Conservation (phyloP, 2,113 vertebrate species). For the Triplophysa tibetana region DNA sequence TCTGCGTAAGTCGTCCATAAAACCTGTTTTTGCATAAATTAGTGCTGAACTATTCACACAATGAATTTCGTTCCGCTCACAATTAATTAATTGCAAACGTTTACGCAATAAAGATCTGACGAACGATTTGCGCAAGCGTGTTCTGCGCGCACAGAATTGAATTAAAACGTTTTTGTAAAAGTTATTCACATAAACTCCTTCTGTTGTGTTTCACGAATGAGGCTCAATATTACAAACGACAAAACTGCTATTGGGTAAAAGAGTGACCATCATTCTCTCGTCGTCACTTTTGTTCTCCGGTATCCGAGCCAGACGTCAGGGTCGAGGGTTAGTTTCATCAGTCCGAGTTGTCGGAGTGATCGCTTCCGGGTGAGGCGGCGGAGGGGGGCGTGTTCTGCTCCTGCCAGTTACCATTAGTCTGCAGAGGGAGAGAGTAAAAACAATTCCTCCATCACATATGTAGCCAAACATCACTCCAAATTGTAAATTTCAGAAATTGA, state of each 20-base stretch:
- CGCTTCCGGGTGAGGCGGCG: slow-evolving; percentile 81
- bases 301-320: slow-evolving; percentile 55
- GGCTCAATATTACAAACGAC: slow-evolving; percentile 53
- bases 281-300: slow-evolving; percentile 57
- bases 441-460: background rate
- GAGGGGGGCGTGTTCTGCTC: slow-evolving; percentile 82
- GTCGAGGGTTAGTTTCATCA: slow-evolving; percentile 65
- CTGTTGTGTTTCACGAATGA: background rate
- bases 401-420: slow-evolving; percentile 88
- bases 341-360: slow-evolving; percentile 88
- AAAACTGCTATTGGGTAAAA: slow-evolving; percentile 65
- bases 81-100: background rate
- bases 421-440: background rate
- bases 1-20: background rate
- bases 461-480: no score
- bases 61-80: background rate
- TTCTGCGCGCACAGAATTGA: background rate
- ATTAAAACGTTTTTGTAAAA: no score
- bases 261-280: slow-evolving; percentile 66
- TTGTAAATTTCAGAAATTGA: no score
- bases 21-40: background rate
- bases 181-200: background rate
- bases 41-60: no score
- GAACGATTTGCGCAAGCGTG: background rate
- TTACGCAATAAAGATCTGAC: background rate